Evolutionary conservation across 2,888 invertebrate genomes (phyloP).

Genomic region (Papilio elwesi): DNA sequence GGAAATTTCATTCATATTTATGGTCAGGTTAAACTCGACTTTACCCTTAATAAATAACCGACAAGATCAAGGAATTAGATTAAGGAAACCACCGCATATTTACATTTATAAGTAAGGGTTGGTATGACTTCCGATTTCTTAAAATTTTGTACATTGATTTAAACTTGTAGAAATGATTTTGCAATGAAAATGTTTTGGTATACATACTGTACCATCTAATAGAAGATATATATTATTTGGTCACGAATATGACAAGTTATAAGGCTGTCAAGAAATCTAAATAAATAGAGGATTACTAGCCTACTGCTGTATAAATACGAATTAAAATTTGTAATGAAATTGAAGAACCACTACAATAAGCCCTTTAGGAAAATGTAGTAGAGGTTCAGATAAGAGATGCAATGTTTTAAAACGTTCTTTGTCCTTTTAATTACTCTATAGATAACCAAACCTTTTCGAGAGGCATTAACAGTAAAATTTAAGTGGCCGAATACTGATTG

Average conservation of each 20-base stretch:
- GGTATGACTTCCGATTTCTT: not conserved
- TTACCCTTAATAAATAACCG: conserved; percentile 9
- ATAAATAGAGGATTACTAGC: not conserved
- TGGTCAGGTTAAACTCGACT: not conserved
- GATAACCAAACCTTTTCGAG: conserved; percentile 20
- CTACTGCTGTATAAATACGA: not conserved
- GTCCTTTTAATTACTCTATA: conserved; percentile 26
- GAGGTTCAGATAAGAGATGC: conserved; percentile 20
- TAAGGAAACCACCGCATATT: not conserved
- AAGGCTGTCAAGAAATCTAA: too few relatives aligned
- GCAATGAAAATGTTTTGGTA: not conserved
- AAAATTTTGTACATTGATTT: not conserved
- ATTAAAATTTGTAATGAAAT: not conserved
- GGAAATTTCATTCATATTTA: conserved; percentile 13
- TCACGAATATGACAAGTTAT: too few relatives aligned
- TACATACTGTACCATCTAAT: too few relatives aligned
- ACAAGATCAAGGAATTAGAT: conserved; percentile 6
- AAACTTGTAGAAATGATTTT: too few relatives aligned
- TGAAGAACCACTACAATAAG: not conserved
- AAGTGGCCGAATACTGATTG: conserved; percentile 17
- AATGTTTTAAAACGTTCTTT: conserved; percentile 17
- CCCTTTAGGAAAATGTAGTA: not conserved
- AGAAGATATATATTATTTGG: too few relatives aligned
- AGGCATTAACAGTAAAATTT: conserved; percentile 27
- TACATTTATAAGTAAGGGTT: not conserved